Percentiles rank a stretch among this genome's conserved stretches.
Evolutionary conservation across 2,888 invertebrate genomes (phyloP).

Genomic region (Eurois occulta): DNA sequence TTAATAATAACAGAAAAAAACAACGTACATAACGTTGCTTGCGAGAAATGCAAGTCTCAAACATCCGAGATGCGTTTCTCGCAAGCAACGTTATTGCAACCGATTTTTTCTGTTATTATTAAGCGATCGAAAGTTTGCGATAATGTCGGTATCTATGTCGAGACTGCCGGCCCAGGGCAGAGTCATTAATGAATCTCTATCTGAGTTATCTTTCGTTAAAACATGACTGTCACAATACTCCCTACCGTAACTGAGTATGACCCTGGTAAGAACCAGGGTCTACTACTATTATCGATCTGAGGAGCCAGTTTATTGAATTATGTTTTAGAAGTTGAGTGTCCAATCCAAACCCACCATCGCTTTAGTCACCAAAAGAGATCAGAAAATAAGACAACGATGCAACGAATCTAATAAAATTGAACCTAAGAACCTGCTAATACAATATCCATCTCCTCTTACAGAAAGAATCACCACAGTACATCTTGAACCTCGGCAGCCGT

Average conservation of each 20-base stretch:
- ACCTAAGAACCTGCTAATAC: not conserved
- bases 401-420: not conserved
- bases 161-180: no score
- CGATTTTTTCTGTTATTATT: no score
- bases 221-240: not conserved
- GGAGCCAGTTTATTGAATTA: not conserved
- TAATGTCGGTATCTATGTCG: no score
- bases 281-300: not conserved
- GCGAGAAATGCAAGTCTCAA: no score
- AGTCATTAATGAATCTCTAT: no score
- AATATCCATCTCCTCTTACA: slow-evolving; percentile 64
- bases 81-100: no score
- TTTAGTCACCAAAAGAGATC: not conserved
- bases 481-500: slow-evolving; percentile 92
- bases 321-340: not conserved
- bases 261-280: no score
- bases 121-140: no score
- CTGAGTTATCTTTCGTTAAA: not conserved
- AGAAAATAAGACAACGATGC: not conserved
- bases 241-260: not conserved
- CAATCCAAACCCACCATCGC: not conserved
- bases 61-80: no score
- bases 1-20: no score
- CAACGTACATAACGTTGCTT: no score
- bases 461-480: slow-evolving; percentile 87